Percentiles rank a stretch among this genome's conserved stretches.
Evolutionary conservation across 30 jellyfish, hydroid and myxozoan genomes (phyloP).

Genomic region (Hydra vulgaris): DNA sequence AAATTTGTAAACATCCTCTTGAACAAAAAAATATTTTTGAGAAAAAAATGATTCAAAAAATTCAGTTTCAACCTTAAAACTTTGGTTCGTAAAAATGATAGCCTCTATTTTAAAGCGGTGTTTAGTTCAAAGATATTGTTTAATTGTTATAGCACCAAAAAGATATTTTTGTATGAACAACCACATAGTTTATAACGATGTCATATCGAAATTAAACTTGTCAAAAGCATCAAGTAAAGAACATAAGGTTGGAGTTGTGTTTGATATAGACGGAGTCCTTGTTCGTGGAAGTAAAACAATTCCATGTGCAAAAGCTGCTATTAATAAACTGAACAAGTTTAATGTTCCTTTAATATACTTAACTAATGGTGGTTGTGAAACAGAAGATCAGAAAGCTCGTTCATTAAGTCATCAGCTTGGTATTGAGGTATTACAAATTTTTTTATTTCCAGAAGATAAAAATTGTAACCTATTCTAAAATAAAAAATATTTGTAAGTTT

Average conservation of each 20-base stretch:
- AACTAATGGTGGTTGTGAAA: conserved; percentile 90
- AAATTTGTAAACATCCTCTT: neutral
- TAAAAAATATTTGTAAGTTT: no score
- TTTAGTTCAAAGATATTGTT: neutral
- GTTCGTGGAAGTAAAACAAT: conserved; percentile 78
- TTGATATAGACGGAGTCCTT: conserved; percentile 88
- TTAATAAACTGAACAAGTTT: conserved; percentile 35
- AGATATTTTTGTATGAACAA: neutral
- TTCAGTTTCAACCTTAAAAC: neutral
- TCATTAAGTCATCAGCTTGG: conserved; percentile 43
- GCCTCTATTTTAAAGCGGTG: neutral
- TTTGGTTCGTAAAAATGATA: no score
- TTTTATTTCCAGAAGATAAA: no score
- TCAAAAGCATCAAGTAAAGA: neutral
- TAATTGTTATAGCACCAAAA: neutral
- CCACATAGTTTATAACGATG: neutral
- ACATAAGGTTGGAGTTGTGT: conserved; percentile 53
- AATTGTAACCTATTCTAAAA: no score
- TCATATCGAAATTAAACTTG: neutral
- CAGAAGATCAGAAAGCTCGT: conserved; percentile 75
- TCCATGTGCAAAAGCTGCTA: conserved; percentile 71
- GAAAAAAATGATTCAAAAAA: no score
- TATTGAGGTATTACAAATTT: conserved; percentile 27
- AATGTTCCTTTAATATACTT: conserved; percentile 57
- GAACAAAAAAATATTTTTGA: no score